Percentiles rank a stretch among this genome's conserved stretches.
Conservation (phyloP, 2,113 vertebrate genomes). For the Lucifuga dentata region DNA sequence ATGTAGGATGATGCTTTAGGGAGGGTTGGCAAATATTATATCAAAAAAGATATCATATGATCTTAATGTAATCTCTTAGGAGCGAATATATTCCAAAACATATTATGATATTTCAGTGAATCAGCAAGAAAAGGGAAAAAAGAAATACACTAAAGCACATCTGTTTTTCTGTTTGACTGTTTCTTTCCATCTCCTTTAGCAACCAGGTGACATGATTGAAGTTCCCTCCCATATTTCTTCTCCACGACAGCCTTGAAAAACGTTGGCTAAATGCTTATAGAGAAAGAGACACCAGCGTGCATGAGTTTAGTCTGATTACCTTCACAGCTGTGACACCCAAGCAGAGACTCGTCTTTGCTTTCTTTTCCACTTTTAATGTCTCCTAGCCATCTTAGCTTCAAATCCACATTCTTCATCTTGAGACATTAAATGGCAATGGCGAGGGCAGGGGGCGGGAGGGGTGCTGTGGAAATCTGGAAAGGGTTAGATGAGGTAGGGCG, state of each 20-base stretch:
- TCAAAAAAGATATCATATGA: neutral
- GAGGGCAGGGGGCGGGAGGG: constrained; percentile 5
- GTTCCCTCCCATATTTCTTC: constrained; percentile 48
- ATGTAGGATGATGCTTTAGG: constrained; percentile 16
- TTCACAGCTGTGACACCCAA: constrained; percentile 20
- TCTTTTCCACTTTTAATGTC: constrained; percentile 30
- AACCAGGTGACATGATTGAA: constrained; percentile 38
- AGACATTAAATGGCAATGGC: constrained; percentile 41
- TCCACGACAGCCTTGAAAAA: constrained; percentile 17
- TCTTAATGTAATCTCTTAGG: neutral
- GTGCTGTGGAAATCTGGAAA: constrained; percentile 75
- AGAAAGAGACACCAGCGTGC: constrained; percentile 32
- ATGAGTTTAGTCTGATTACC: constrained; percentile 43
- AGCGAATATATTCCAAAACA: neutral
- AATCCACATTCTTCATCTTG: constrained; percentile 37
- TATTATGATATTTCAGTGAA: neutral
- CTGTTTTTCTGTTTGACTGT: constrained; percentile 25
- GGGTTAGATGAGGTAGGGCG: constrained; percentile 72
- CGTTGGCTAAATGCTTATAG: constrained; percentile 14
- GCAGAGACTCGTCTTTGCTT: neutral
- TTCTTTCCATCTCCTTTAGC: constrained; percentile 24
- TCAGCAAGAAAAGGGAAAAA: neutral
- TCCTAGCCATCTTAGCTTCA: constrained; percentile 3
- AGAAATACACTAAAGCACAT: neutral
- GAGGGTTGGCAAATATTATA: neutral